Evolutionary conservation across 2,113 vertebrate species (phyloP), one percentile per base, ranked within the genome.

Genomic region (Prionailurus viverrinus): DNA sequence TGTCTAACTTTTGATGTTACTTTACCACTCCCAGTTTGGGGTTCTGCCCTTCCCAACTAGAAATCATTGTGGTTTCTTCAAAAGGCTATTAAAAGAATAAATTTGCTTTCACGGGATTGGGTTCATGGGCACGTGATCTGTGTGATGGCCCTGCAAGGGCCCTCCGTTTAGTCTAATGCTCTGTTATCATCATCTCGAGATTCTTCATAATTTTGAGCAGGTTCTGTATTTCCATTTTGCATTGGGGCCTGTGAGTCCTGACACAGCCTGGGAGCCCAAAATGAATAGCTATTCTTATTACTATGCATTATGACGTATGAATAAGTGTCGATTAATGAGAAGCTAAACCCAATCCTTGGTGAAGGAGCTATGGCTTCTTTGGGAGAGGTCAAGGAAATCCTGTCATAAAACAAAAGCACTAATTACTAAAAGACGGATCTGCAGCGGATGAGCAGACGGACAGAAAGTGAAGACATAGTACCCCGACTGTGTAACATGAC

Each of bases 381-480:
- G 27, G 31, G n/a, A 89, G 29, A 83, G 15, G 33, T 1, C 65
- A 89, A 93, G 23, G 1, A 41, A 63, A 87, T 61, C 83, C 45
- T 91, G 61, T 80, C 41, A 61, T 23, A 63, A 55, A 93, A 92
- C 9, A 68, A 94, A 97, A 92, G 9, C 41, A n/a, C 12, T 79
- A 25, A 82, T 91, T 89, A 68, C 48, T 63, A 55, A 94, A 86
- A 87, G n/a, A 63, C 2, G 83, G 18, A 63, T 19, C 79, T 41
- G 23, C 16, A 80, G 58, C 16, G 74, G 78, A 97, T 83, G 10
- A 92, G 7, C 51, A 80, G 15, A 97, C 29, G 89, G 39, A 66
- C 29, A 15, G 12, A 39, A 94, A 94, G 39, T 53, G 88, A 81
- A 83, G 39, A 82, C 48, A 65, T 3, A 31, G 31, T 27, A 25